These are phyloP conservation scores for Drosophila burlai DNA, from an alignment of 1,140 invertebrate genomes.

Conservation along the genomic window DNA sequence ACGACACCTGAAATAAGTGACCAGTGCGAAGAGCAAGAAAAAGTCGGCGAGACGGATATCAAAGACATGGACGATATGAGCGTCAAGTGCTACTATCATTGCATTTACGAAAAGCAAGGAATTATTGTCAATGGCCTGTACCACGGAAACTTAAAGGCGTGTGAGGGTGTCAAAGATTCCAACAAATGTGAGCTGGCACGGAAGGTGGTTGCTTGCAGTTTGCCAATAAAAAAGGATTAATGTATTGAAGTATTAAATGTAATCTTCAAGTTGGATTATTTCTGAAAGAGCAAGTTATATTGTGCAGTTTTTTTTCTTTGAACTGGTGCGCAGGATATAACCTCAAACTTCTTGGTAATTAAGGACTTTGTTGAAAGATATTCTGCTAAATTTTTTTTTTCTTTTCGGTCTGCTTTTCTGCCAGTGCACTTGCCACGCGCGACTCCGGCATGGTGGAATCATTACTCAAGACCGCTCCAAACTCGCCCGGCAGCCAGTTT, in stretches of 20 bases:
- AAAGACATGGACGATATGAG: background rate
- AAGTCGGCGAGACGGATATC: background rate
- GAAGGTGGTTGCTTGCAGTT: background rate
- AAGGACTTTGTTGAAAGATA: too few species aligned
- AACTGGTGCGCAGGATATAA: background rate
- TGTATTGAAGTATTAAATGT: background rate
- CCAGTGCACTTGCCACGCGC: conserved; percentile 66
- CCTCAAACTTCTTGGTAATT: too few species aligned
- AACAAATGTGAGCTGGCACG: background rate
- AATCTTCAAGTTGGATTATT: background rate
- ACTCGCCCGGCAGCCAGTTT: conserved; percentile 48
- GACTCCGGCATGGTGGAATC: conserved; percentile 65
- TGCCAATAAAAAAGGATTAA: background rate
- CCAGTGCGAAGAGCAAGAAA: background rate
- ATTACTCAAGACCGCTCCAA: conserved; percentile 56
- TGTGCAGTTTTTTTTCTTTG: too few species aligned
- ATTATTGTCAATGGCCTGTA: background rate
- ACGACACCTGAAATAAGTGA: too few species aligned
- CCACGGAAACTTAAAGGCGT: background rate
- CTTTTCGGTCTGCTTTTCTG: background rate
- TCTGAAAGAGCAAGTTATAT: background rate
- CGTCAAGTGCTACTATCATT: background rate
- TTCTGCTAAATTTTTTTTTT: background rate
- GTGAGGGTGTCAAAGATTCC: background rate
- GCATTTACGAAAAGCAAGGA: background rate